Conservation (phyloP, 2,888 invertebrate species). For the Dorcus hopei region DNA sequence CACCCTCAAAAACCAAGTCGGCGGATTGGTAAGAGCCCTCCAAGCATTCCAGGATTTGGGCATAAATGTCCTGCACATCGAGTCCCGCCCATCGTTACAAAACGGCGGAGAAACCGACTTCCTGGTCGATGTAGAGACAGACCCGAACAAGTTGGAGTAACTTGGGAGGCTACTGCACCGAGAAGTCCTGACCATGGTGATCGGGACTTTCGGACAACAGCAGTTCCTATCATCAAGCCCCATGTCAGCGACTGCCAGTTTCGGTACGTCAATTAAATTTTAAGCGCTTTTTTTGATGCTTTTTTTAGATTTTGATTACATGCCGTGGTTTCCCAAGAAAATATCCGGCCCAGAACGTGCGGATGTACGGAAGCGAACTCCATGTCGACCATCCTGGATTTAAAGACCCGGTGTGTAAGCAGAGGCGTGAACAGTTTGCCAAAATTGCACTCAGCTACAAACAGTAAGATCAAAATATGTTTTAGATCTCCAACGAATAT, state of each 20-base stretch:
- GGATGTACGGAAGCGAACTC: slow-evolving; percentile 94
- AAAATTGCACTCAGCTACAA: slow-evolving; percentile 92
- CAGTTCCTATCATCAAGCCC: slow-evolving; percentile 72
- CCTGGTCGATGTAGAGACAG: slow-evolving; percentile 90
- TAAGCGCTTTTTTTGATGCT: not conserved
- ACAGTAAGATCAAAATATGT: slow-evolving; percentile 65
- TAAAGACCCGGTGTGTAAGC: slow-evolving; percentile 90
- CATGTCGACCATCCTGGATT: slow-evolving; percentile 99
- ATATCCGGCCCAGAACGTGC: slow-evolving; percentile 89
- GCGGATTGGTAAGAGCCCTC: slow-evolving; percentile 84
- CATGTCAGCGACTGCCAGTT: slow-evolving; percentile 78
- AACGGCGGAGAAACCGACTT: slow-evolving; percentile 74
- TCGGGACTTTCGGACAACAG: slow-evolving; percentile 57
- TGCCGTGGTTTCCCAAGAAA: slow-evolving; percentile 97
- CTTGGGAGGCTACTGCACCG: slow-evolving; percentile 74
- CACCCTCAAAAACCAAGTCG: slow-evolving; percentile 89
- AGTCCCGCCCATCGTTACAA: slow-evolving; percentile 69
- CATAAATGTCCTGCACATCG: slow-evolving; percentile 91
- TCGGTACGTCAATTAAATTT: slow-evolving; percentile 58
- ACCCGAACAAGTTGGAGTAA: slow-evolving; percentile 79
- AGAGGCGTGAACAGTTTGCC: slow-evolving; percentile 87
- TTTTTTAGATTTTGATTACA: slow-evolving; percentile 81
- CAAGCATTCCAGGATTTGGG: slow-evolving; percentile 93
- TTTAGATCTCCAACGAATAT: too few species aligned
- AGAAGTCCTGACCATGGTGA: slow-evolving; percentile 84